Evolutionary conservation across 2,888 invertebrate species (phyloP).

Genomic region (Drosophila picticornis): DNA sequence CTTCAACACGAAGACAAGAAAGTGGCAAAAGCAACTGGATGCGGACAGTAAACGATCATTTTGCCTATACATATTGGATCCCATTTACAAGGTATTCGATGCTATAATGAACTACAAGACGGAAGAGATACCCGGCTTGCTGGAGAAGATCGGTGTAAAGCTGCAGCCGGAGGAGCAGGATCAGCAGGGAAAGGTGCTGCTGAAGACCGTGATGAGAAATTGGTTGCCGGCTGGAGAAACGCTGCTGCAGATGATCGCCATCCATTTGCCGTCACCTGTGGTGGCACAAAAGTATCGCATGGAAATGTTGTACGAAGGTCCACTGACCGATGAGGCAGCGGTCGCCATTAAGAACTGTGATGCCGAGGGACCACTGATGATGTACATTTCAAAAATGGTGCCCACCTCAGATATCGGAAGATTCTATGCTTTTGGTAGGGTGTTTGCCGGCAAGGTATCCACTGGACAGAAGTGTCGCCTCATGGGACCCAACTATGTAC

Average conservation of each 20-base stretch:
- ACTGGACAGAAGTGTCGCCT: conserved; percentile 98
- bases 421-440: conserved; percentile 99
- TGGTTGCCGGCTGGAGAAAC: conserved; percentile 99
- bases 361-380: conserved; percentile 98
- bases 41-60: conserved; percentile 97
- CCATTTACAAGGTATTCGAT: conserved; percentile 97
- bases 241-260: conserved; percentile 99
- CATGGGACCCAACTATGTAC: conserved; percentile 99
- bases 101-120: conserved; percentile 96
- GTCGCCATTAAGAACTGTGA: conserved; percentile 96
- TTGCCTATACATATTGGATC: conserved; percentile 99
- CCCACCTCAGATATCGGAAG: conserved; percentile 99
- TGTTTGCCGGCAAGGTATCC: conserved; percentile 97
- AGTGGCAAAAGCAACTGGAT: conserved; percentile 97
- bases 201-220: conserved; percentile 99
- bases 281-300: conserved; percentile 99
- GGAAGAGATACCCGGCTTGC: conserved; percentile 92
- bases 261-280: conserved; percentile 99
- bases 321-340: conserved; percentile 97
- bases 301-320: conserved; percentile 99
- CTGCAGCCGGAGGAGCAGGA: conserved; percentile 98
- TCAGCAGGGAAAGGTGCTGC: conserved; percentile 97
- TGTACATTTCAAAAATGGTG: conserved; percentile 99
- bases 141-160: conserved; percentile 96
- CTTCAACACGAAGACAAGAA: conserved; percentile 98